These are phyloP conservation scores for Zonotrichia leucophrys DNA, from an alignment of 2,113 vertebrate species.

Conservation along the genomic window DNA sequence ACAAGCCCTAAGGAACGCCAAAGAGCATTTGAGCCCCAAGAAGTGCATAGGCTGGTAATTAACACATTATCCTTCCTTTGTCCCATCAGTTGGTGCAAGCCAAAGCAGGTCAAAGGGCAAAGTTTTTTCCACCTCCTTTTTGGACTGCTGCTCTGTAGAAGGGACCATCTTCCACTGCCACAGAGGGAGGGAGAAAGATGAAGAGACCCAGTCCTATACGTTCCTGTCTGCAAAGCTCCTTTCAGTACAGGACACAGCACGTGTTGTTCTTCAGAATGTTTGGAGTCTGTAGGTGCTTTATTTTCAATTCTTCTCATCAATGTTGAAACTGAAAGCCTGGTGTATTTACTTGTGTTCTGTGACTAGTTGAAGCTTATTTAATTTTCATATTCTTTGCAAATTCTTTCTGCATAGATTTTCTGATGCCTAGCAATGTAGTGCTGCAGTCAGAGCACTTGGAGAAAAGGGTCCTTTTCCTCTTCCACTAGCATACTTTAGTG, in stretches of 20 bases:
- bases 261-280: neutral
- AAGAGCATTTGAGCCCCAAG: neutral
- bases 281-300: neutral
- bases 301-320: neutral
- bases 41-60: neutral
- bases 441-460: neutral
- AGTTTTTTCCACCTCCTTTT: neutral
- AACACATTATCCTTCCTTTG: neutral
- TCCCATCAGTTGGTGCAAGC: neutral
- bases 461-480: neutral
- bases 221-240: neutral
- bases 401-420: neutral
- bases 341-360: neutral
- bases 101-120: neutral
- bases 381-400: neutral
- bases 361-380: neutral
- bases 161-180: neutral
- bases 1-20: neutral
- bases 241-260: neutral
- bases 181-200: neutral
- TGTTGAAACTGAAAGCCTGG: neutral
- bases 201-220: neutral
- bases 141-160: neutral
- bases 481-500: neutral
- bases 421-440: fast-evolving